Base-by-base conservation (phyloP, 2,888 invertebrate species). In the Orchestes rusci region DNA sequence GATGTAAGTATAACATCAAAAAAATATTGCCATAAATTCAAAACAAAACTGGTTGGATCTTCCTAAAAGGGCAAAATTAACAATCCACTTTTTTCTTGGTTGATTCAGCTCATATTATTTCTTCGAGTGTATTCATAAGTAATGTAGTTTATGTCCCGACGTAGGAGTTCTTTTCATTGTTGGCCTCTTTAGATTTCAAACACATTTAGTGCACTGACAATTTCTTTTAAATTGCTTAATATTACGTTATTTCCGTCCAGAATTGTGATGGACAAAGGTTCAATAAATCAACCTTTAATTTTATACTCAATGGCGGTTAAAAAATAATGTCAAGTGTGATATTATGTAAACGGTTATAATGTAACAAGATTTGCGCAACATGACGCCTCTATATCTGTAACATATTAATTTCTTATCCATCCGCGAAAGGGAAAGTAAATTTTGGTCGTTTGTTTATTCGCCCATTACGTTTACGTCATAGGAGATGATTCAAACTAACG, bases 301-400 rank as follows among this genome's bases (percentile, higher is more conserved):
- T 40, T 40, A 33, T 33, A 43, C 36, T 35, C 35, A 33, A 19
- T 32, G 17, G 39, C 38, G 12, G 16, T 43, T 35, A 39, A 42
- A 45, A 44, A 48, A 48, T 48, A 48, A 48, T 48, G 48, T 48
- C 48, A 48, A 48, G 48, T 48, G 43, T 48, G 36, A 40, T 33
- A 34, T 48, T 48, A 40, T 27, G 48, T 40, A 48, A 48, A 27
- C 36, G 19, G 23, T 32, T 43, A 18, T 29, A 39, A 33, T 37
- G 43, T 32, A 40, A 48, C 28, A 28, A 16, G 30, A 16, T 37
- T 48, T 44, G 17, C 43, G 43, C 38, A 43, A 48, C 17, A 8
- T 13, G 16, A 17, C n/a, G n/a, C 16, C 29, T 36, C 32, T 44
- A 40, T 43, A 48, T 48, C 39, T 43, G 43, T 44, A 43, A 37